Conservation (phyloP, 2,888 invertebrate species). For the Ceramica pisi region DNA sequence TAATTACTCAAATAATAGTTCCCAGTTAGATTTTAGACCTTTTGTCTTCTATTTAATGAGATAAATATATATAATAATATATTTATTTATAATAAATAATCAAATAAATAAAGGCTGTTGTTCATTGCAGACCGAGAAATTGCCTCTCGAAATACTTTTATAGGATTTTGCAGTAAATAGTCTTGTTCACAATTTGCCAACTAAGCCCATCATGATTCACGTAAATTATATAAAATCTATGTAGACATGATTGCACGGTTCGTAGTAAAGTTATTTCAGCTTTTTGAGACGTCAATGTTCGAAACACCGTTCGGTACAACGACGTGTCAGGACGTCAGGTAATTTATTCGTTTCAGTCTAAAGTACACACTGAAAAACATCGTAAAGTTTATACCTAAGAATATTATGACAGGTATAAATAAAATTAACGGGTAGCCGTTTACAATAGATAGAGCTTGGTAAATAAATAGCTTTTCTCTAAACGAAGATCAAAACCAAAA, state of each 20-base stretch:
- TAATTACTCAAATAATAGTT: no score
- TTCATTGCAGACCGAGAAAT: neutral
- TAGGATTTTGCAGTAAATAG: neutral
- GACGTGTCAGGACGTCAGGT: neutral
- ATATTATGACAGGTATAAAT: neutral
- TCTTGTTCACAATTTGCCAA: neutral
- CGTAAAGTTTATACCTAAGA: neutral
- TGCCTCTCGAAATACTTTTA: neutral
- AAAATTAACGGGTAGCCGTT: slow-evolving; percentile 6
- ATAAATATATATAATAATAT: no score
- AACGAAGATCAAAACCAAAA: neutral
- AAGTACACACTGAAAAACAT: slow-evolving; percentile 6
- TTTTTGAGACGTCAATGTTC: slow-evolving; percentile 3
- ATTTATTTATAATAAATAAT: no score
- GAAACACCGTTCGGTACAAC: slow-evolving; percentile 9
- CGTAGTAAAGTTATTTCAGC: neutral
- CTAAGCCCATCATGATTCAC: neutral
- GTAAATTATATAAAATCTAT: slow-evolving; percentile 8
- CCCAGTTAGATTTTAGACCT: no score
- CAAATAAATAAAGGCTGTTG: neutral
- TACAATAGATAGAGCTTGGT: neutral
- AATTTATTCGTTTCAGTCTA: slow-evolving; percentile 15
- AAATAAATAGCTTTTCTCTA: neutral
- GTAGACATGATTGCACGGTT: neutral
- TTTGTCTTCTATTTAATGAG: neutral